These are phyloP conservation scores for Pangasianodon hypophthalmus DNA, from an alignment of 2,113 vertebrate genomes.

Conservation along the genomic window DNA sequence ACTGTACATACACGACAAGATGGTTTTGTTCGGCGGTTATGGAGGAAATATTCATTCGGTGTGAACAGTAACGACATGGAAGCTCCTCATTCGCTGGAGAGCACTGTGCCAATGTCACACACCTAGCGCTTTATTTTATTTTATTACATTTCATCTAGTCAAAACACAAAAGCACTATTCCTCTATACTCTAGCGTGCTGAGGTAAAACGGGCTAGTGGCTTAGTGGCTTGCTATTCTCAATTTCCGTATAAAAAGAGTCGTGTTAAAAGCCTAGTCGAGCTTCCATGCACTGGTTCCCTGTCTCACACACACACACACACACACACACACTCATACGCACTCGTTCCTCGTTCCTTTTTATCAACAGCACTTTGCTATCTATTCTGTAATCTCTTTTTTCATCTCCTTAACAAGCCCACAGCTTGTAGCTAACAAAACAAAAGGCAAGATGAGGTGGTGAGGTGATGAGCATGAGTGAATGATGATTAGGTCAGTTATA, in stretches of 20 bases:
- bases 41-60: not conserved
- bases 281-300: slow-evolving; percentile 44
- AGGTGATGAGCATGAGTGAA: not conserved
- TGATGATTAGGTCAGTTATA: slow-evolving; percentile 30
- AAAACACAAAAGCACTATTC: slow-evolving; percentile 1
- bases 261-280: not conserved
- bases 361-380: slow-evolving; percentile 13
- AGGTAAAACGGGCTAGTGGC: not conserved
- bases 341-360: slow-evolving; percentile 38
- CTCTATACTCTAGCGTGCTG: not conserved
- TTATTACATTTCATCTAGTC: not conserved
- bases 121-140: not conserved
- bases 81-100: slow-evolving; percentile 25
- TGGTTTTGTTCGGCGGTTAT: not conserved
- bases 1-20: not conserved
- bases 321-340: too few relatives aligned
- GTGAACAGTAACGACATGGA: slow-evolving; percentile 5
- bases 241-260: not conserved
- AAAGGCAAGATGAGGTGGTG: not conserved
- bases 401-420: slow-evolving; percentile 20
- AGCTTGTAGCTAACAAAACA: not conserved
- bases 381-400: slow-evolving; percentile 31
- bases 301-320: not conserved
- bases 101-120: slow-evolving; percentile 21
- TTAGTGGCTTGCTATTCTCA: not conserved